Evolutionary conservation across 2,113 vertebrate species (phyloP), one percentile per base, ranked within the genome.

Genomic region (Neodontobutis hainanensis): DNA sequence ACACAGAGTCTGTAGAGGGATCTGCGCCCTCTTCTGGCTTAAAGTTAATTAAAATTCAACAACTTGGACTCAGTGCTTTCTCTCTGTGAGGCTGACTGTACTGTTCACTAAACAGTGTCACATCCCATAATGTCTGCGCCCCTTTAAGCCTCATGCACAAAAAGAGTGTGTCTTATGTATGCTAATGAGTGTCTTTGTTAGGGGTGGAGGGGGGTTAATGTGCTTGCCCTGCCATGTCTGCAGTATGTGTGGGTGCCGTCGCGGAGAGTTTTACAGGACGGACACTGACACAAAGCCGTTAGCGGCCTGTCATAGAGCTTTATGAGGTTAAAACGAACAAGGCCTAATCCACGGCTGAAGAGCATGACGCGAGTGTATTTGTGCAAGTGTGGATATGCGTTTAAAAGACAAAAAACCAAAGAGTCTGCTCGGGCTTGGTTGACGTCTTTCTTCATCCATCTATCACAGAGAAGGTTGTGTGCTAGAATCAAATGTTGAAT

Each of bases 281-380:
- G 70, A 16, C 47, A 15, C 27, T 70, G 75, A 81, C 70, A 66
- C 66, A 76, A 84, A 76, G 68, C 80, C 65, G 75, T 82, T 68
- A 75, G 69, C 58, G 57, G 57, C 11, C 70, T 77, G 82, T 83
- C 80, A 83, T 70, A 77, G 67, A 69, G 61, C 64, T 85, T 85
- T 77, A 78, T 72, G 66, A 85, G 75, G 80, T 87, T 81, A 76
- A 83, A 85, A 51, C 3, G 48, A 72, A 79, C 75, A 83, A 55
- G 68, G 43, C 67, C 61, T 85, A 81, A 85, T 85, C 80, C 85
- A 77, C 46, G 65, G 16, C 49, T 11, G 50, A 5, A 61, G 46
- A 74, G 69, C 56, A 56, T 7, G 32, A 62, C 34, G 49, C 51
- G 73, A 65, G 56, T 42, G 48, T 77, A 32, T 51, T 32, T 12